Conservation (phyloP, 2,888 invertebrate genomes). For the Axea sp. region DNA sequence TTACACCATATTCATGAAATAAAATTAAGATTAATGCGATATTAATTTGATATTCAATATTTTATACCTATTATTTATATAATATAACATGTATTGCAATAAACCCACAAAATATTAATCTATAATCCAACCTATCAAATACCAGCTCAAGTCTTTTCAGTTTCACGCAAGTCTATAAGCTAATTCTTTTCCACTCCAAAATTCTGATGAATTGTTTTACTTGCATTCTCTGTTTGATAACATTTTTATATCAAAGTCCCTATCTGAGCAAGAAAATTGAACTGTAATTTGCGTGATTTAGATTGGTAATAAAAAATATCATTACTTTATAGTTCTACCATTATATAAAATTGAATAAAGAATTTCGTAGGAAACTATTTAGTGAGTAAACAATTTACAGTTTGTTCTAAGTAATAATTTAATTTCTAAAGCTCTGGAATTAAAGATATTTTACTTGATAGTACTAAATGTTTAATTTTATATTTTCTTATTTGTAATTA, state of each 20-base stretch:
- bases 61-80: too few species aligned
- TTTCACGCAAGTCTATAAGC: constrained; percentile 17
- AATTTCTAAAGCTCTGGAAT: too few species aligned
- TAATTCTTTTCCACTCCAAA: constrained; percentile 4
- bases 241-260: neutral
- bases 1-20: too few species aligned
- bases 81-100: constrained; percentile 2
- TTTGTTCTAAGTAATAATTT: too few species aligned
- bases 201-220: constrained; percentile 1
- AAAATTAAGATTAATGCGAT: too few species aligned
- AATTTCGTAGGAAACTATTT: too few species aligned
- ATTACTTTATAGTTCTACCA: constrained; percentile 3
- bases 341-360: constrained; percentile 22
- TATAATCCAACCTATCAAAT: too few species aligned
- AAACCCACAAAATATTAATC: constrained; percentile 10
- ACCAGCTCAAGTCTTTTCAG: constrained; percentile 12
- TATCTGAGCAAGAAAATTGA: neutral
- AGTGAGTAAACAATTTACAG: too few species aligned
- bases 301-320: constrained; percentile 9
- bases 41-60: too few species aligned
- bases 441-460: too few species aligned
- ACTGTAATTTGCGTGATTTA: constrained; percentile 5
- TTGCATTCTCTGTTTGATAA: constrained; percentile 4
- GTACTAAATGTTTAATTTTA: too few species aligned
- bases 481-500: too few species aligned